Percentiles rank a stretch among this genome's conserved stretches.
Evolutionary conservation across 2,113 vertebrate genomes (phyloP).

Genomic region (Cepphus grylle): DNA sequence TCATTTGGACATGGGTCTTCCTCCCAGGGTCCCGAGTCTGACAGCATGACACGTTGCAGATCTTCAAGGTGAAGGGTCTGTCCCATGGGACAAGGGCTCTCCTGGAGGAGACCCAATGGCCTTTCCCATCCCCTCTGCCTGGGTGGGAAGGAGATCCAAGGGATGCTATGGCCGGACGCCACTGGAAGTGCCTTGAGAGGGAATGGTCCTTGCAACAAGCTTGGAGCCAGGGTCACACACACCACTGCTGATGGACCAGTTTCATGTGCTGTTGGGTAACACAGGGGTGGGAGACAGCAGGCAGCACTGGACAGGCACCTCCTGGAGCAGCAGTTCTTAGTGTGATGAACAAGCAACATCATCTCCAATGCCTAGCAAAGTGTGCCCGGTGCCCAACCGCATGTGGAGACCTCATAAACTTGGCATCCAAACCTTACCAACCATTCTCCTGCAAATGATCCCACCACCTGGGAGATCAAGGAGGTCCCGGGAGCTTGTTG

Average conservation of each 20-base stretch:
- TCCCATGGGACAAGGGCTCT: not conserved
- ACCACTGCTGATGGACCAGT: not conserved
- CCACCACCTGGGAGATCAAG: not conserved
- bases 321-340: not conserved
- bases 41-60: not conserved
- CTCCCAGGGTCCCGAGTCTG: not conserved
- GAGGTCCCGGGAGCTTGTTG: fast-evolving
- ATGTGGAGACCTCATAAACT: not conserved
- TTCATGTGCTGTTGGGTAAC: not conserved
- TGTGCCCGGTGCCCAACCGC: not conserved
- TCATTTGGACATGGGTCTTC: not conserved
- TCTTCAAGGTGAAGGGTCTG: not conserved
- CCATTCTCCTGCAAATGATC: not conserved
- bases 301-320: not conserved
- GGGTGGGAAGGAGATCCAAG: not conserved
- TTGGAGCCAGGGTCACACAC: not conserved
- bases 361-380: not conserved
- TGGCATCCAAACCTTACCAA: not conserved
- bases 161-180: not conserved
- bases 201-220: fast-evolving
- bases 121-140: not conserved
- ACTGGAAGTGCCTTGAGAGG: not conserved
- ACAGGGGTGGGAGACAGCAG: not conserved
- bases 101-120: not conserved
- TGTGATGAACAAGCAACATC: not conserved